Base-by-base conservation (phyloP, 2,797 vertebrate genomes). In the Sitta carolinensis region DNA sequence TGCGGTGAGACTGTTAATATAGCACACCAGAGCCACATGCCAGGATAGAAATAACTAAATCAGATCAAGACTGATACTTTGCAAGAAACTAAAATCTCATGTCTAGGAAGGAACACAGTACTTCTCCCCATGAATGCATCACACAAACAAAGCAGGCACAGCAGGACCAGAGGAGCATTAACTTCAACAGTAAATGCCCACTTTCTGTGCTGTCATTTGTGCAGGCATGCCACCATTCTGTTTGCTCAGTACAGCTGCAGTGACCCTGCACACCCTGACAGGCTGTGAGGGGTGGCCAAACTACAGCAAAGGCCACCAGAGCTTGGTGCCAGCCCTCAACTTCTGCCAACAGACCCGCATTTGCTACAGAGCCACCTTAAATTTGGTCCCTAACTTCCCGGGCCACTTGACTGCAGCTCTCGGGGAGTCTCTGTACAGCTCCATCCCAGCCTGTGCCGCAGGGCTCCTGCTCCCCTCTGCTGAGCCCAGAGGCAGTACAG, bases 401-500 rank as follows among this genome's bases (percentile, higher is more conserved):
- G 13, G 48, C 11, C 20, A 7, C 34, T 29, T 67, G 25, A 40
- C 1, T 10, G 9, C 38, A 34, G 64, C 22, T 59, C 23, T 1
- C 0, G 30, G 22, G n/a, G 25, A 81, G 23, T 23, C 48, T 63
- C 43, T 70, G 58, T 45, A 47, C 75, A 68, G 21, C 22, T 61
- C 45, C 51, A 64, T 9, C 13, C 59, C 42, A 73, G 48, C 27
- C n/a, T 12, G 9, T 2, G 0, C 17, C 20, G 20, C 19, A 7
- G 2, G 9, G n/a, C 7, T 72, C 40, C 59, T 38, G 64, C 40
- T 67, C 0, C 0, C 26, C 3, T 0, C 45, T 14, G 26, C 54
- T 32, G 45, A 63, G 29, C 59, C 26, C 9, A 3, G 40, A 63
- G 81, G 63, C 29, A 21, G 42, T 3, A 2, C 21, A 69, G 30